Percentiles rank a stretch among this genome's conserved stretches.
These are phyloP conservation scores for Osedax frankpressi DNA, from an alignment of 2,888 invertebrate genomes.

Conservation along the genomic window DNA sequence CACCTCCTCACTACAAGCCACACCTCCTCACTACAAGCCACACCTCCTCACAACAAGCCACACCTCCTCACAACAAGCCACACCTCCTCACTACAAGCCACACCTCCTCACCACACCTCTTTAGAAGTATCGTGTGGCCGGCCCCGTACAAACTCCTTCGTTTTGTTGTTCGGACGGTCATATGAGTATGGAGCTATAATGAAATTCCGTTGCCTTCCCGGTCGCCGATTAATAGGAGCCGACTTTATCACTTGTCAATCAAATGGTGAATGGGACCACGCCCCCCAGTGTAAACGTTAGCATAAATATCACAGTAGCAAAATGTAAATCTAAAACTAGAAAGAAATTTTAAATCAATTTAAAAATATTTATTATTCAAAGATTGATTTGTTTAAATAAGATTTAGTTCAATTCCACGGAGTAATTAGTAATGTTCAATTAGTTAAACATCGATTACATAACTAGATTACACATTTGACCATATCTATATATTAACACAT, in stretches of 20 bases:
- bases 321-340: slow-evolving; percentile 13
- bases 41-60: too few relatives aligned
- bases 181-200: neutral
- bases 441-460: too few relatives aligned
- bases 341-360: neutral
- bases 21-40: neutral
- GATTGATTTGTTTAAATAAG: too few relatives aligned
- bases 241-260: slow-evolving; percentile 20
- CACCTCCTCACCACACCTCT: neutral
- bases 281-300: slow-evolving; percentile 21
- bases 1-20: neutral
- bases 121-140: neutral
- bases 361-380: too few relatives aligned
- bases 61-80: neutral
- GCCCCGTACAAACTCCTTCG: neutral
- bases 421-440: too few relatives aligned
- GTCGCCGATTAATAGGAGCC: slow-evolving; percentile 19
- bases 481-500: too few relatives aligned
- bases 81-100: neutral
- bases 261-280: slow-evolving; percentile 23
- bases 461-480: too few relatives aligned
- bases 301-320: slow-evolving; percentile 7
- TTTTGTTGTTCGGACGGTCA: neutral
- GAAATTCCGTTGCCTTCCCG: slow-evolving; percentile 7
- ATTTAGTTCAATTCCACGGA: too few relatives aligned